Conservation (phyloP, 2,888 invertebrate genomes). For the Electrophaes corylata region DNA sequence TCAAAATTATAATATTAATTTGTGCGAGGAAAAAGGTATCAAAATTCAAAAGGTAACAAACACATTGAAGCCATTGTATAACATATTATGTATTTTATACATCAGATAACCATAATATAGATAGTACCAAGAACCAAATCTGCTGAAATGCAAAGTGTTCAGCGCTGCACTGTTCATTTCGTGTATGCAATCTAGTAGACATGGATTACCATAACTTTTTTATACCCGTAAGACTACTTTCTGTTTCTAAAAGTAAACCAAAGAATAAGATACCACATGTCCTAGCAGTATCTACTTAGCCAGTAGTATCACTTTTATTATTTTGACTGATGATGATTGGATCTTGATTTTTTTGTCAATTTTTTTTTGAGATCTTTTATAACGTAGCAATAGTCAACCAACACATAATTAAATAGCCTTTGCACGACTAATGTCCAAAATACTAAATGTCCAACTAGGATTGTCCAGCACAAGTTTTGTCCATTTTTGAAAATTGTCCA, state of each 20-base stretch:
- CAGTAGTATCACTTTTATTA: too few species aligned
- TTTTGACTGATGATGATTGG: too few species aligned
- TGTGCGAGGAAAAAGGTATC: constrained; percentile 52
- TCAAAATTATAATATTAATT: constrained; percentile 76
- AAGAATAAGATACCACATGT: too few species aligned
- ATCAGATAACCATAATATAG: not conserved
- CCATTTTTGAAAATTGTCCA: too few species aligned
- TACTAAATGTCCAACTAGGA: too few species aligned
- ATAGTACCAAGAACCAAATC: not conserved
- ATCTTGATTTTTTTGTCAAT: too few species aligned
- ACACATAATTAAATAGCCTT: too few species aligned
- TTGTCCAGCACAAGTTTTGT: too few species aligned
- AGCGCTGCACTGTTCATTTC: not conserved
- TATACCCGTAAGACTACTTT: constrained; percentile 49
- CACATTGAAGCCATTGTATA: constrained; percentile 15
- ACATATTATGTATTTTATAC: not conserved
- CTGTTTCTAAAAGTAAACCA: not conserved
- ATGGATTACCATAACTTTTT: constrained; percentile 40
- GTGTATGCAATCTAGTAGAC: not conserved
- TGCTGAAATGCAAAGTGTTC: not conserved
- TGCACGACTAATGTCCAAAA: too few species aligned
- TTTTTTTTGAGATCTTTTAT: too few species aligned
- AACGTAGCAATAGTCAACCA: too few species aligned
- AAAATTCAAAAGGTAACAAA: constrained; percentile 56
- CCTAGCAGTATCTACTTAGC: too few species aligned